Conservation (phyloP, 2,888 invertebrate genomes). For the Drosophila sordidapex region DNA sequence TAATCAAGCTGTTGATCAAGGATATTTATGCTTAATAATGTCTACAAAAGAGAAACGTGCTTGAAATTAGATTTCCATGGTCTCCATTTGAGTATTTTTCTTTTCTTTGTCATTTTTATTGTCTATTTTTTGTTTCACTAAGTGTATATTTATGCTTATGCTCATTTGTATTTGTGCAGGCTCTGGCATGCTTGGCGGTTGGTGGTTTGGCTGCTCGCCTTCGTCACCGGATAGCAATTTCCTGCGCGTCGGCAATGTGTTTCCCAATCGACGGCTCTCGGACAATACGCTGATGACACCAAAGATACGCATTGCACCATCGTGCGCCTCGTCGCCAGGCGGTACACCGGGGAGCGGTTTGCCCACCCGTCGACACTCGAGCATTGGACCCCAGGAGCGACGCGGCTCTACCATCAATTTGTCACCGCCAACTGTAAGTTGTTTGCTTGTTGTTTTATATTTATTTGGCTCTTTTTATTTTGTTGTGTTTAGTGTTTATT, state of each 20-base stretch:
- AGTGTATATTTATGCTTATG: constrained; percentile 16
- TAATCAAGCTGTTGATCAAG: background rate
- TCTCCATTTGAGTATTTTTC: background rate
- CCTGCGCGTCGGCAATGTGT: constrained; percentile 92
- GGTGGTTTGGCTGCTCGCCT: constrained; percentile 94
- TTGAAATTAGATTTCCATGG: background rate
- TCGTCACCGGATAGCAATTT: constrained; percentile 94
- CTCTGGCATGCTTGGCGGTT: constrained; percentile 89
- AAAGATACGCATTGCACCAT: constrained; percentile 94
- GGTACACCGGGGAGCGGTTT: constrained; percentile 89
- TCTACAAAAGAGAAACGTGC: background rate
- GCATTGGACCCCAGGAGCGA: constrained; percentile 95
- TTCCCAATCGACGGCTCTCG: constrained; percentile 94
- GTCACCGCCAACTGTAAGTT: constrained; percentile 94
- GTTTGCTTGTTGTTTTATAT: constrained; percentile 47
- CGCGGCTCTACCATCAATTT: constrained; percentile 93
- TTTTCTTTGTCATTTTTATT: background rate
- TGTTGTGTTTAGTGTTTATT: constrained; percentile 31
- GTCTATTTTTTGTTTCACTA: background rate
- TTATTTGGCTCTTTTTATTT: constrained; percentile 26
- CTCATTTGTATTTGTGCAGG: constrained; percentile 79
- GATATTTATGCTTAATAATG: background rate
- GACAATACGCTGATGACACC: constrained; percentile 97
- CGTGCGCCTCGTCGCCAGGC: constrained; percentile 93
- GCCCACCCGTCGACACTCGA: constrained; percentile 94